Conservation (phyloP, 2,888 invertebrate species). For the Eupelmus urozonus region DNA sequence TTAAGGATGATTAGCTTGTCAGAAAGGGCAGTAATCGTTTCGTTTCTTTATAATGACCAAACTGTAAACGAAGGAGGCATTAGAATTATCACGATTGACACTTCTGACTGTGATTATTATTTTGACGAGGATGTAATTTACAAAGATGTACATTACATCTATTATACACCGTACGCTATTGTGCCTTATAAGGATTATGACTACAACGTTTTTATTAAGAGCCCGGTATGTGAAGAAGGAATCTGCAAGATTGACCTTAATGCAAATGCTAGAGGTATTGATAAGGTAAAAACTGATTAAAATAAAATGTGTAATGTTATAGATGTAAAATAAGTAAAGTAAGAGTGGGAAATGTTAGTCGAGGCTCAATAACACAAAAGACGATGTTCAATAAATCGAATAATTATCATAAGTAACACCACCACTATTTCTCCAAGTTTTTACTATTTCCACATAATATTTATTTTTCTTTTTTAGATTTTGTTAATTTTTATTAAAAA, state of each 20-base stretch:
- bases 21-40: not conserved
- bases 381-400: too few species aligned
- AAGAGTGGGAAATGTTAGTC: not conserved
- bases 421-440: too few species aligned
- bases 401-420: too few species aligned
- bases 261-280: not conserved
- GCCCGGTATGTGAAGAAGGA: not conserved
- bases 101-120: not conserved
- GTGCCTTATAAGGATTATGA: not conserved
- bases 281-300: slow-evolving; percentile 12
- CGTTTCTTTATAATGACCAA: slow-evolving; percentile 11
- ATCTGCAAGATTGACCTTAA: slow-evolving; percentile 1
- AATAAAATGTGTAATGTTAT: too few species aligned
- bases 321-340: too few species aligned
- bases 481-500: too few species aligned
- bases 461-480: too few species aligned
- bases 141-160: not conserved
- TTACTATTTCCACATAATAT: too few species aligned
- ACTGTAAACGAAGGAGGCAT: not conserved
- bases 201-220: slow-evolving; percentile 9
- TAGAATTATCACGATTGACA: not conserved
- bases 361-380: too few species aligned
- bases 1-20: not conserved
- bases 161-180: not conserved
- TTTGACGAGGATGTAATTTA: not conserved